Evolutionary conservation across 2,888 invertebrate species (phyloP).

Genomic region (Epinotia ramella): DNA sequence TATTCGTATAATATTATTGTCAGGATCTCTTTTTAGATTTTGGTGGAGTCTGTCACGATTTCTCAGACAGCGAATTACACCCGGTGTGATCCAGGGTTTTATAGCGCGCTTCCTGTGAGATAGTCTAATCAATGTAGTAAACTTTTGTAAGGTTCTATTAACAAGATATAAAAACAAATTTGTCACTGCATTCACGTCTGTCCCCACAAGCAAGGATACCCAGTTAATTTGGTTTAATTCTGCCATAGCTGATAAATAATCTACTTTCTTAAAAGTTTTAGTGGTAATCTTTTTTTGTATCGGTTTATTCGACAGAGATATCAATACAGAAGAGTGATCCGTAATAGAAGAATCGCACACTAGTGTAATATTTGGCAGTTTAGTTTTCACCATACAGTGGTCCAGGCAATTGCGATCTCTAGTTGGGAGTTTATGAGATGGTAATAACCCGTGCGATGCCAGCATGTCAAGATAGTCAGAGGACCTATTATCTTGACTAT

Average conservation of each 20-base stretch:
- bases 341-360: conserved; percentile 13
- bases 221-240: conserved; percentile 14
- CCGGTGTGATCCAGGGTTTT: conserved; percentile 14
- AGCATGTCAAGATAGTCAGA: conserved; percentile 7
- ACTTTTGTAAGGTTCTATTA: neutral
- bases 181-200: neutral
- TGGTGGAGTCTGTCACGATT: conserved; percentile 28
- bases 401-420: conserved; percentile 24
- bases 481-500: conserved; percentile 3
- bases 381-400: conserved; percentile 26
- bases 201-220: neutral
- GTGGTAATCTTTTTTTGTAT: neutral
- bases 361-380: neutral
- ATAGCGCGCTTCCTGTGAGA: neutral
- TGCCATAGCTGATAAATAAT: neutral
- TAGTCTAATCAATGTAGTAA: neutral
- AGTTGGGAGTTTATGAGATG: conserved; percentile 18
- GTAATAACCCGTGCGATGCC: conserved; percentile 25
- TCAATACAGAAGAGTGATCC: conserved; percentile 9
- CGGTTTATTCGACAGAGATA: neutral
- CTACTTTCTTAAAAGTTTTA: conserved; percentile 4
- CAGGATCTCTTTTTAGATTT: too few species aligned
- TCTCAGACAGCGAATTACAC: conserved; percentile 18
- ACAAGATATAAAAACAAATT: conserved; percentile 3
- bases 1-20: too few species aligned